A percentile compares a stretch with the other conserved stretches of the same genome.
Evolutionary conservation across 2,797 vertebrate genomes (phyloP).

Genomic region (Emydoidea blandingii): DNA sequence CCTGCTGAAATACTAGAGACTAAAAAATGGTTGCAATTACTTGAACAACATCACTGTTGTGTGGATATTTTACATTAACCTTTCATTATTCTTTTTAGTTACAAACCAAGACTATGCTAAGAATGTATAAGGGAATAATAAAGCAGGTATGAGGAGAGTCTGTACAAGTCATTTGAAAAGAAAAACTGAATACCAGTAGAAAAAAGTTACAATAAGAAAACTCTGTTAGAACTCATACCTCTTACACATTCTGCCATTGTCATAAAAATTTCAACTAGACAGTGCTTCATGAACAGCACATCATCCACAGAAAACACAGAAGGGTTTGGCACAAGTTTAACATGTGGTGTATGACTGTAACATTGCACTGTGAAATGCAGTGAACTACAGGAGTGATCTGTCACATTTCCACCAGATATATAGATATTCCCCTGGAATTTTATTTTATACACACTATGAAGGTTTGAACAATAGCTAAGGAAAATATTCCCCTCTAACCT

Average conservation of each 20-base stretch:
- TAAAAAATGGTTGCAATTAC: slow-evolving; percentile 60
- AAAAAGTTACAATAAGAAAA: not conserved
- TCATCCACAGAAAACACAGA: not conserved
- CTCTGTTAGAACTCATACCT: not conserved
- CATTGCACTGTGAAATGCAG: not conserved
- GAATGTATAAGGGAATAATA: not conserved
- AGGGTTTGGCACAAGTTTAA: not conserved
- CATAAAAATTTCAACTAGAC: not conserved
- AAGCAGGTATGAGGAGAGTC: not conserved
- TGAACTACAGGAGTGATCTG: slow-evolving; percentile 27
- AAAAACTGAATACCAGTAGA: not conserved
- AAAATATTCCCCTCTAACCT: not conserved
- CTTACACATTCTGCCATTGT: not conserved
- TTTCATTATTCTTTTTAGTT: slow-evolving; percentile 21
- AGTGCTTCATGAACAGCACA: not conserved
- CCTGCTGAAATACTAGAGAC: slow-evolving; percentile 40
- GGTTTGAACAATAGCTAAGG: not conserved
- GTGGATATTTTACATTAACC: slow-evolving; percentile 9
- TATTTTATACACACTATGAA: not conserved
- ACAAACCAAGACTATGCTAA: not conserved
- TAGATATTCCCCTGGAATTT: not conserved
- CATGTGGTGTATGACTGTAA: not conserved
- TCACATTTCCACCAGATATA: not conserved
- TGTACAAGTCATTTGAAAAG: not conserved
- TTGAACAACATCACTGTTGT: slow-evolving; percentile 36